These are phyloP conservation scores for Eugnorisma glareosa DNA, from an alignment of 2,888 invertebrate genomes.

Conservation along the genomic window DNA sequence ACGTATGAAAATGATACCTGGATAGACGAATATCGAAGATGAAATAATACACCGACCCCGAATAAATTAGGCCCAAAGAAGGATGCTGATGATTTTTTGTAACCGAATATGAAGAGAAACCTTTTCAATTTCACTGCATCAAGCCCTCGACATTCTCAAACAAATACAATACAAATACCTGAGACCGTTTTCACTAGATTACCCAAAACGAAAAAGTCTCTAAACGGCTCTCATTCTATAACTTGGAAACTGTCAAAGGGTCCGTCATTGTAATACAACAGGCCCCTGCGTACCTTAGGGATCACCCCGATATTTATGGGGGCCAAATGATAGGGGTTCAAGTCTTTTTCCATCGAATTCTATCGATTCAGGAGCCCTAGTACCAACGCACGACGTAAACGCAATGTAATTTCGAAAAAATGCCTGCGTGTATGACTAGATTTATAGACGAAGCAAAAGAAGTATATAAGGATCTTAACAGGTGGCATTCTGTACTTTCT, in stretches of 20 bases:
- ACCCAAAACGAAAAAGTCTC: slow-evolving; percentile 25
- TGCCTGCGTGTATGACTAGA: background rate
- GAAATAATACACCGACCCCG: background rate
- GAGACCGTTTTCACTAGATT: slow-evolving; percentile 19
- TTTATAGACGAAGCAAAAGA: background rate
- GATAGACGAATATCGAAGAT: background rate
- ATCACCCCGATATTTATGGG: slow-evolving; percentile 69
- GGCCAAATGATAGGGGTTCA: slow-evolving; percentile 71
- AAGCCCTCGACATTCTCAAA: background rate
- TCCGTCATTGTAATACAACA: slow-evolving; percentile 47
- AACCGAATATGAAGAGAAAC: background rate
- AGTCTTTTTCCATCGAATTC: slow-evolving; percentile 62
- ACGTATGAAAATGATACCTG: background rate
- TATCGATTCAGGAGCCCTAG: slow-evolving; percentile 23
- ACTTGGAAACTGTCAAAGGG: slow-evolving; percentile 33
- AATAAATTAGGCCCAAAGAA: background rate
- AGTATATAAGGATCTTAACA: background rate
- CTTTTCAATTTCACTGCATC: background rate
- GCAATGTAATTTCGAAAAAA: background rate
- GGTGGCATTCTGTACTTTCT: background rate
- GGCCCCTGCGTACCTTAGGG: slow-evolving; percentile 67
- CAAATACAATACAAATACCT: background rate
- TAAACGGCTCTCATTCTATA: slow-evolving; percentile 22
- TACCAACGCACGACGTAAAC: background rate
- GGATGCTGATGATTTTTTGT: background rate